Conservation (phyloP, 2,113 vertebrate species). For the Coturnix japonica region DNA sequence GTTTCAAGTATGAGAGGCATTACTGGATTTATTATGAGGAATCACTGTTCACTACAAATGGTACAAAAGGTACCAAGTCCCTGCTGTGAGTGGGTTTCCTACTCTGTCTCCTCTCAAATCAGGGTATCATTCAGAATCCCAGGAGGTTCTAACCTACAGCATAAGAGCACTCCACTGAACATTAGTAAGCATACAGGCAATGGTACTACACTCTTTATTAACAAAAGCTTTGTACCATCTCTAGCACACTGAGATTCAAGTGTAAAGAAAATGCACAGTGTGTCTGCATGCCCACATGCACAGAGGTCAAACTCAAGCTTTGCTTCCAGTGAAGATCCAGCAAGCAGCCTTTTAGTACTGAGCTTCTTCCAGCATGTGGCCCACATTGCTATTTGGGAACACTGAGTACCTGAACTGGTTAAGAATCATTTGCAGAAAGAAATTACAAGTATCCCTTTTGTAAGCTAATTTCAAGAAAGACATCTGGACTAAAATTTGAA, state of each 20-base stretch:
- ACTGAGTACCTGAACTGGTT: neutral
- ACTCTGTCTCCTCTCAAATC: neutral
- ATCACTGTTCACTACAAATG: neutral
- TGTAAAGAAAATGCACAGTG: neutral
- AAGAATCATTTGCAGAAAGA: neutral
- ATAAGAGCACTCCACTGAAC: neutral
- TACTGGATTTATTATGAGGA: neutral
- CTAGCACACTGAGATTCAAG: neutral
- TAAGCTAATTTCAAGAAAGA: neutral
- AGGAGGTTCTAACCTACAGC: neutral
- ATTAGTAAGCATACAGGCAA: neutral
- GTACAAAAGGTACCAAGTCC: neutral
- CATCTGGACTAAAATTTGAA: neutral
- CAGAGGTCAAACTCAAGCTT: neutral
- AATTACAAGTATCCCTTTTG: neutral
- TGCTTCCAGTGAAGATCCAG: neutral
- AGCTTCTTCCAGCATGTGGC: neutral
- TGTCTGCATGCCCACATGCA: conserved; percentile 3
- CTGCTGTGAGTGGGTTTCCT: neutral
- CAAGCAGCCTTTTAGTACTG: neutral
- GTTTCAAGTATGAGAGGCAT: neutral
- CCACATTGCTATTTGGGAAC: neutral
- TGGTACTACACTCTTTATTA: neutral
- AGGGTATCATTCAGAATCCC: neutral
- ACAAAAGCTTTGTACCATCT: conserved; percentile 24